Base-by-base conservation (phyloP, 1,140 invertebrate species). In the Cherax destructor region DNA sequence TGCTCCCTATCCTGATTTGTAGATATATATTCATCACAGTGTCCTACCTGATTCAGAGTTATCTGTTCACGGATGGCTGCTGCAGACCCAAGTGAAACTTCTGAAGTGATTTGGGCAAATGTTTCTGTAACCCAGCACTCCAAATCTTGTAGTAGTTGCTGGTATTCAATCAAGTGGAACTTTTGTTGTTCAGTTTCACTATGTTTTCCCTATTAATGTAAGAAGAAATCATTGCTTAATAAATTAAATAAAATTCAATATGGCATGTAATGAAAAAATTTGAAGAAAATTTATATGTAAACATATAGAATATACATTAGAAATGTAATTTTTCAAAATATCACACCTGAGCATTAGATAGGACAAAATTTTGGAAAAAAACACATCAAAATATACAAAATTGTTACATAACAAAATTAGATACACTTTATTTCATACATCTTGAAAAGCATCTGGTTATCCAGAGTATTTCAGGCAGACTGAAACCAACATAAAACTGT, bases 71-170 rank as follows among this genome's bases (percentile, higher is more conserved):
- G 85, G 16, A 94, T 93, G 65, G 86, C 93, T 79, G 83, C 52
- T 18, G 91, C 78, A 47, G 93, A 93, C 21, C 92, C 84, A 18
- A 77, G 77, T n/a, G 86, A 88, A 18, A 92, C 74, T 79, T 93
- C 93, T 30, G 90, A 52, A 16, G 86, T 91, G 74, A 93, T 84
- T 78, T 93, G 84, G 30, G 78, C 72, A 86, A 88, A 93, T n/a
- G 93, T 93, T 84, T 94, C 94, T 4, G 90, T 92, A 24, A 97
- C 94, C 96, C 96, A 97, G 69, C 94, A 93, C 93, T 97, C 96
- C 0, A 96, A 95, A 93, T 96, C 96, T 61, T 95, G 95, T 65
- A 97, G 94, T 93, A 96, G 95, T 80, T 94, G 93, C 94, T 96
- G 96, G 92, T 97, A 97, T 69, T 95, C 92, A 10, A 92, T 91